Percentiles rank a stretch among this genome's conserved stretches.
These are phyloP conservation scores for Chromoteleia sp. DNA, from an alignment of 2,888 invertebrate species.

Conservation along the genomic window DNA sequence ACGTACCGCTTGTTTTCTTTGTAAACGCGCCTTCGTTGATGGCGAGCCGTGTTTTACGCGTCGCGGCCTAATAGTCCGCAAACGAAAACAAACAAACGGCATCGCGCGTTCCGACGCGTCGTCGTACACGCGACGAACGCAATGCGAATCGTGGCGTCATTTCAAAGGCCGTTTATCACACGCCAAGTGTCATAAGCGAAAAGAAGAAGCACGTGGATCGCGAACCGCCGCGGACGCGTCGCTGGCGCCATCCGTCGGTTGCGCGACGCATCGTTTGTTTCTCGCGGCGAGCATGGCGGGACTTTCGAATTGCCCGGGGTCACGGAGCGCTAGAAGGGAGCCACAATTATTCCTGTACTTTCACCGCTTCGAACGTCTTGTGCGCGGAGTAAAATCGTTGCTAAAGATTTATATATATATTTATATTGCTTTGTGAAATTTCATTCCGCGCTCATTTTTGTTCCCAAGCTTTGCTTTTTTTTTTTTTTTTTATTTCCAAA, in stretches of 20 bases:
- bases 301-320: constrained; percentile 71
- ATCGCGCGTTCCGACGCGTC: constrained; percentile 10
- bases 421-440: constrained; percentile 32
- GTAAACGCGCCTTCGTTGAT: constrained; percentile 11
- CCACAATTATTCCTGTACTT: constrained; percentile 78
- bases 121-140: constrained; percentile 40
- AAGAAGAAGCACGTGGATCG: constrained; percentile 76
- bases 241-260: constrained; percentile 77
- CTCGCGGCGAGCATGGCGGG: constrained; percentile 49
- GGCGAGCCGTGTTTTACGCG: constrained; percentile 26
- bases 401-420: constrained; percentile 31
- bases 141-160: constrained; percentile 51
- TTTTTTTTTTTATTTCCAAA: not conserved
- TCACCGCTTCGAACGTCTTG: constrained; percentile 74
- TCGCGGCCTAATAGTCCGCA: constrained; percentile 22
- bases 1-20: constrained; percentile 13
- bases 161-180: constrained; percentile 64
- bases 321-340: constrained; percentile 69
- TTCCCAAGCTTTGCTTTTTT: not conserved
- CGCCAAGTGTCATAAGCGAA: constrained; percentile 74
- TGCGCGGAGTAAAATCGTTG: constrained; percentile 49
- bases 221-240: constrained; percentile 56
- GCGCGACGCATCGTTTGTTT: constrained; percentile 20
- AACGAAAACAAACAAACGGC: constrained; percentile 45
- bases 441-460: constrained; percentile 5